phyloP scores from a whole-genome alignment of 2,888 invertebrate species.

The Tenthredo amoena region DNA sequence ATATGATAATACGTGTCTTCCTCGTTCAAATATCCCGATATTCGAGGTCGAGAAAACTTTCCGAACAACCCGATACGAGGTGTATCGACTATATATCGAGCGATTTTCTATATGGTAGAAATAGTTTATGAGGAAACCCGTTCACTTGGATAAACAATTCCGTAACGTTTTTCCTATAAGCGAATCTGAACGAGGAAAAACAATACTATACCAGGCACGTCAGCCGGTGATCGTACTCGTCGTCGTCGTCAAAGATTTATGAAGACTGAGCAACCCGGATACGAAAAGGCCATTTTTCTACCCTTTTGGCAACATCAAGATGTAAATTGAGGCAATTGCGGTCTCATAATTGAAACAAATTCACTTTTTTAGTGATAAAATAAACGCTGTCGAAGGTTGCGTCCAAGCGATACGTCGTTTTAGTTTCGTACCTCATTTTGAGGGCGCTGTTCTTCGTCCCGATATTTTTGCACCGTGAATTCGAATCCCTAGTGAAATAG shows the following conservation, averaged over 20 bases:
- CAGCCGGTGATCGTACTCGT: background rate
- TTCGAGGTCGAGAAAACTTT: conserved; percentile 3
- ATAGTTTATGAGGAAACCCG: background rate
- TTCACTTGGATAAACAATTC: background rate
- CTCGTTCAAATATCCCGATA: background rate
- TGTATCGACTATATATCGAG: conserved; percentile 3
- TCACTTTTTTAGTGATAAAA: background rate
- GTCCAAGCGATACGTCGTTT: background rate
- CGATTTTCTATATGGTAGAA: background rate
- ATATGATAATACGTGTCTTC: conserved; percentile 15
- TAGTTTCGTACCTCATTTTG: background rate
- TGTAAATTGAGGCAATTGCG: background rate
- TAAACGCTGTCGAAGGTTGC: background rate
- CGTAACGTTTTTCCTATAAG: too few species aligned
- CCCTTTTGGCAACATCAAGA: background rate
- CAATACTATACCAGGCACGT: background rate
- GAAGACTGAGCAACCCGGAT: background rate
- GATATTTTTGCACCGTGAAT: background rate
- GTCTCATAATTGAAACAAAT: background rate
- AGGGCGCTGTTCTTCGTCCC: background rate
- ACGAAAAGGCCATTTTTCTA: background rate
- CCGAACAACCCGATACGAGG: background rate
- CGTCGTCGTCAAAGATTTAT: background rate
- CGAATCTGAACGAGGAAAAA: background rate
- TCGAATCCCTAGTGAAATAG: background rate